Base-by-base conservation (phyloP, 2,113 vertebrate genomes). In the Galemys pyrenaicus region DNA sequence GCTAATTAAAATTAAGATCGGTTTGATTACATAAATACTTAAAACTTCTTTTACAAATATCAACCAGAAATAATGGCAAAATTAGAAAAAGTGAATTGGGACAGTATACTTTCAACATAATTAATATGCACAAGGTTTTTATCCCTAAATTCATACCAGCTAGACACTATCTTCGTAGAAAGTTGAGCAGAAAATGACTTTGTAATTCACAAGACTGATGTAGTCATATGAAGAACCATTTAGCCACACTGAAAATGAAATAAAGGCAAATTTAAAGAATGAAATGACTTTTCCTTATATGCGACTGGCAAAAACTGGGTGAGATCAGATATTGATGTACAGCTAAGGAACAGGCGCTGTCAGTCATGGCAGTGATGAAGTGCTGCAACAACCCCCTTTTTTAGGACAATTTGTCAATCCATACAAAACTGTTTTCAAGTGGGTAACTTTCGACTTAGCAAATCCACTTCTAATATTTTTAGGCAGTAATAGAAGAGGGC, bases 21-120 rank as follows among this genome's bases (percentile, higher is more conserved):
- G 75, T 83, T 80, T 94, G 70, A 74, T 44, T 46, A 24, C 4
- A 46, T 70, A 94, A 86, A 94, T 82, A 73, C 78, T 93, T 64
- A 90, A 80, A 78, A 65, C 26, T 37, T 51, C 6, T 88, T 92
- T 92, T 92, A 71, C 2, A 82, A 91, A 82, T 71, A 74, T 41
- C 58, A 79, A 74, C 49, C 58, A 79, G 54, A 86, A 68, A 44
- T 22, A 96, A 71, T 93, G 17, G 32, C 90, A 92, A 86, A 81
- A 79, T 82, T 95, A 90, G 35, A 80, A 94, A 73, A 0, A 26
- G 37, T 87, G 67, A 87, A n/a, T 6, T 4, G 5, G 28, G 30
- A 92, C 87, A 91, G 44, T 73, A 49, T 39, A 94, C 78, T 58
- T 95, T 56, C 79, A 54, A 68, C 10, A 88, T 26, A 60, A 85